Evolutionary conservation across 53 echinoderm and acorn worm species (phyloP).

Genomic region (Zoroaster sp.): DNA sequence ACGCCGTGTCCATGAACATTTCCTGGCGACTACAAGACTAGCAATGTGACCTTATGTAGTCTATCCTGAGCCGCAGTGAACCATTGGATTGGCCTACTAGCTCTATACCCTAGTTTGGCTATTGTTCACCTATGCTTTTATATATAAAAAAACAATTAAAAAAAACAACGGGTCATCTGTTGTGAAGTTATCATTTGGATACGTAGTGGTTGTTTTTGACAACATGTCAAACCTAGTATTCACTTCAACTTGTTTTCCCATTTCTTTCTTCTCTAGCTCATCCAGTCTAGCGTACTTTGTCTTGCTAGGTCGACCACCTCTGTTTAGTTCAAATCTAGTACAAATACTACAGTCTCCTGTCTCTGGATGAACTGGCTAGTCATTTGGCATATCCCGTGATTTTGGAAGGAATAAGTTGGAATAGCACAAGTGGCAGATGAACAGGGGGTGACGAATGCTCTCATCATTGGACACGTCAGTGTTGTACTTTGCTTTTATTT

Average conservation of each 20-base stretch:
- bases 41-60: no score
- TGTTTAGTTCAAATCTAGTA: not conserved
- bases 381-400: not conserved
- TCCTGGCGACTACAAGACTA: no score
- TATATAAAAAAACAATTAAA: no score
- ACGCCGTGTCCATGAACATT: no score
- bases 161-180: not conserved
- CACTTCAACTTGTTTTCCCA: not conserved
- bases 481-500: not conserved
- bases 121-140: no score
- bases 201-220: not conserved
- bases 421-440: not conserved
- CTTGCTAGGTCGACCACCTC: not conserved
- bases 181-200: not conserved
- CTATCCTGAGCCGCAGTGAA: no score
- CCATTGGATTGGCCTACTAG: no score
- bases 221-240: not conserved
- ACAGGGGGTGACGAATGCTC: not conserved
- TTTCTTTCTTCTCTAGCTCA: not conserved
- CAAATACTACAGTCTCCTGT: not conserved
- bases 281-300: not conserved
- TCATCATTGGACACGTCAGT: not conserved
- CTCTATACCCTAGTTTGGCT: no score
- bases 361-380: not conserved
- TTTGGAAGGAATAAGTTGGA: not conserved